Percentiles rank a stretch among this genome's conserved stretches.
Conservation (phyloP, 2,888 invertebrate species). For the Ctenicera cuprea region DNA sequence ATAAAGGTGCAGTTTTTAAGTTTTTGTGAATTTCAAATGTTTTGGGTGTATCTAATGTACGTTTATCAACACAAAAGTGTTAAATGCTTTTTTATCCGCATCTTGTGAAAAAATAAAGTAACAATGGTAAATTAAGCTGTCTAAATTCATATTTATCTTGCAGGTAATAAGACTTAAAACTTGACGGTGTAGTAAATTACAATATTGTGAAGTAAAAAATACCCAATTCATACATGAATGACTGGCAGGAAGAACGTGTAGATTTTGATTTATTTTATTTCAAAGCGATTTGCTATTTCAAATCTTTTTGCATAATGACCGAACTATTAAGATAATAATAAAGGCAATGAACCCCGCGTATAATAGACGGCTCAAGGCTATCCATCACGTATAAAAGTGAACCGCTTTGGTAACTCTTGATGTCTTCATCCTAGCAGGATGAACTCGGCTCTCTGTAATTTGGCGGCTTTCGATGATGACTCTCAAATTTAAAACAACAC, state of each 20-base stretch:
- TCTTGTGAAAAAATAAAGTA: too few relatives aligned
- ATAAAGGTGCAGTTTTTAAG: too few relatives aligned
- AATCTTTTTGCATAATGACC: slow-evolving; percentile 29
- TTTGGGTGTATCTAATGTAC: too few relatives aligned
- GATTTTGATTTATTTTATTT: slow-evolving; percentile 32
- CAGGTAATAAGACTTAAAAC: too few relatives aligned
- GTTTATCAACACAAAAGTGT: too few relatives aligned
- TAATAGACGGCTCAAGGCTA: slow-evolving; percentile 40
- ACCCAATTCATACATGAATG: background rate
- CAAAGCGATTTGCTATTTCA: slow-evolving; percentile 7
- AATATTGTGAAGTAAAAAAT: background rate
- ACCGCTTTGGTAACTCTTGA: slow-evolving; percentile 39
- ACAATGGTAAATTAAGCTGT: too few relatives aligned
- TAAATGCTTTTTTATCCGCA: too few relatives aligned
- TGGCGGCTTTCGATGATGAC: slow-evolving; percentile 38
- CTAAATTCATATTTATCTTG: too few relatives aligned
- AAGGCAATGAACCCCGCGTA: slow-evolving; percentile 36
- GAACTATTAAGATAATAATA: slow-evolving; percentile 42
- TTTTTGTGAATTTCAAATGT: too few relatives aligned
- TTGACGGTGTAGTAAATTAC: background rate
- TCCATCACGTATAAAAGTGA: slow-evolving; percentile 43
- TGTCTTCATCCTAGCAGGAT: slow-evolving; percentile 45
- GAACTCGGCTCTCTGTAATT: slow-evolving; percentile 36
- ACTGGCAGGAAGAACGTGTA: slow-evolving; percentile 25
- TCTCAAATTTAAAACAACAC: slow-evolving; percentile 19